A percentile compares a stretch with the other conserved stretches of the same genome.
Conservation (phyloP, 1,140 invertebrate species). For the Bombus soroeensis region DNA sequence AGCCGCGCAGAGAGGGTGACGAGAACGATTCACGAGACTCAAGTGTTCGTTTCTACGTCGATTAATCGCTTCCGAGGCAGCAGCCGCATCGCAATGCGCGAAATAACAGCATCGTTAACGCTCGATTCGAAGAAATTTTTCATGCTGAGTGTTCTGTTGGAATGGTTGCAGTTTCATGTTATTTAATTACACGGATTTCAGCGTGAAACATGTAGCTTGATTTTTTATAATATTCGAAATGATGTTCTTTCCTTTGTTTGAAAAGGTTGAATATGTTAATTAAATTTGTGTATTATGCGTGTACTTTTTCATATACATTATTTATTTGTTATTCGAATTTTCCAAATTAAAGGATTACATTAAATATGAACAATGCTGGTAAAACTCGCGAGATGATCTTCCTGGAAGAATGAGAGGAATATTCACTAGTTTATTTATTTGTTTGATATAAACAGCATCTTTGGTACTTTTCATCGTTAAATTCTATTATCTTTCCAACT, state of each 20-base stretch:
- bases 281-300: too few species aligned
- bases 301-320: too few species aligned
- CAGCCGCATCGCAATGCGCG: background rate
- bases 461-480: background rate
- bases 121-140: background rate
- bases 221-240: too few species aligned
- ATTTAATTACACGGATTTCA: background rate
- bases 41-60: background rate
- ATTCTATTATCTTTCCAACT: background rate
- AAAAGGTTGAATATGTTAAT: too few species aligned
- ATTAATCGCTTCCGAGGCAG: constrained; percentile 7
- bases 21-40: background rate
- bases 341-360: too few species aligned
- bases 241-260: too few species aligned
- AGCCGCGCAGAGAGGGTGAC: constrained; percentile 4
- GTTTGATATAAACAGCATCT: background rate
- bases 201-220: too few species aligned
- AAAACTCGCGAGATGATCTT: too few species aligned
- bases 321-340: too few species aligned
- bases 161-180: background rate
- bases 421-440: background rate
- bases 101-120: background rate
- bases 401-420: too few species aligned
- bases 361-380: too few species aligned
- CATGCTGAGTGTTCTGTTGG: background rate